These are phyloP conservation scores for Labrus mixtus DNA, from an alignment of 2,113 vertebrate species.

Conservation along the genomic window DNA sequence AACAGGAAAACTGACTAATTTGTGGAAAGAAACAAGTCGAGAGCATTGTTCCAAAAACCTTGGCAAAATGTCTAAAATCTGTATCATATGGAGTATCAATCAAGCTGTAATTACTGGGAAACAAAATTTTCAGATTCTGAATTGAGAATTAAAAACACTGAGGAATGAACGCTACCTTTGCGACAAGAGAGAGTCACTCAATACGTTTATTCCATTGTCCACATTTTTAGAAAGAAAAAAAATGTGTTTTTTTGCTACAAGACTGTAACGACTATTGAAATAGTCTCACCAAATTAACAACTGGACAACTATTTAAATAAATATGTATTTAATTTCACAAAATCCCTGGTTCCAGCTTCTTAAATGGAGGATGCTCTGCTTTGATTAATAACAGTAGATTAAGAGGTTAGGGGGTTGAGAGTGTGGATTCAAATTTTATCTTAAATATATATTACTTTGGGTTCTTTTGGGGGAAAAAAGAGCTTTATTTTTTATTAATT, in stretches of 20 bases:
- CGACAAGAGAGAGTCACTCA: conserved; percentile 62
- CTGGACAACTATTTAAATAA: neutral
- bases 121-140: conserved; percentile 68
- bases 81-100: conserved; percentile 86
- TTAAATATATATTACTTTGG: no score
- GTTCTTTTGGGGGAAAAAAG: no score
- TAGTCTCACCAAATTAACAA: neutral
- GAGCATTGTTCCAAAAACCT: conserved; percentile 70
- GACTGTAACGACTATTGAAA: neutral
- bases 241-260: neutral
- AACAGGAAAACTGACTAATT: conserved; percentile 88
- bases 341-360: no score
- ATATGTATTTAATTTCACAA: no score
- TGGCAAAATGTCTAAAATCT: conserved; percentile 76
- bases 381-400: no score
- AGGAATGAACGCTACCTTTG: conserved; percentile 21
- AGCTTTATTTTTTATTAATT: no score
- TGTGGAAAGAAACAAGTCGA: conserved; percentile 68
- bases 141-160: conserved; percentile 49
- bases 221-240: conserved; percentile 25
- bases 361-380: no score
- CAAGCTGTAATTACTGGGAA: conserved; percentile 84
- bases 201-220: conserved; percentile 29
- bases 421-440: no score
- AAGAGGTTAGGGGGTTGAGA: no score